phyloP scores from a whole-genome alignment of 2,113 vertebrate species.

The Amazona vittata region DNA sequence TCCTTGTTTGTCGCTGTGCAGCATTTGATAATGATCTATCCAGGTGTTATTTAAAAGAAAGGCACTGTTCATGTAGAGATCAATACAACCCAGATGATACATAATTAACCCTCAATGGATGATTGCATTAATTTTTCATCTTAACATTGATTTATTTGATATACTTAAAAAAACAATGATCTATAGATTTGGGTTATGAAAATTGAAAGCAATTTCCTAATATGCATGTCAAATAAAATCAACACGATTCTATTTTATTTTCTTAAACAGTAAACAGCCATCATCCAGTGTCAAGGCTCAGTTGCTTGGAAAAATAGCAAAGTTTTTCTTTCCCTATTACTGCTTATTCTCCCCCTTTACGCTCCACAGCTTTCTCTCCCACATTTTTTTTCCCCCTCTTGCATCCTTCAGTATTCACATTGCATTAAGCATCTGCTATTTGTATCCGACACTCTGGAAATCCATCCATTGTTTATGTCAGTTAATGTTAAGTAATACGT shows the following conservation, averaged over 20 bases:
- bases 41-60: constrained; percentile 40
- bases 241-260: constrained; percentile 31
- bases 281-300: background rate
- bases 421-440: constrained; percentile 45
- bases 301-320: background rate
- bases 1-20: background rate
- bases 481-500: constrained; percentile 70
- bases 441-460: constrained; percentile 50
- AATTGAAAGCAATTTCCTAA: constrained; percentile 44
- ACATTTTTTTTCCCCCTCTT: background rate
- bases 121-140: constrained; percentile 58
- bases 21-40: constrained; percentile 33
- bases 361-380: background rate
- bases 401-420: constrained; percentile 45
- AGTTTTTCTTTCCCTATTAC: constrained; percentile 11
- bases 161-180: constrained; percentile 39
- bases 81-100: constrained; percentile 6
- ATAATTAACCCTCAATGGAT: constrained; percentile 23
- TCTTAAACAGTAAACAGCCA: constrained; percentile 16
- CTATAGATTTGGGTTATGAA: constrained; percentile 8
- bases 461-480: constrained; percentile 64
- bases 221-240: constrained; percentile 14
- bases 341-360: background rate
- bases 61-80: constrained; percentile 36
- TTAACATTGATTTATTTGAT: constrained; percentile 43